Evolutionary conservation across 2,888 invertebrate genomes (phyloP), one percentile per base, ranked within the genome.

Genomic region (Alcis repandata): DNA sequence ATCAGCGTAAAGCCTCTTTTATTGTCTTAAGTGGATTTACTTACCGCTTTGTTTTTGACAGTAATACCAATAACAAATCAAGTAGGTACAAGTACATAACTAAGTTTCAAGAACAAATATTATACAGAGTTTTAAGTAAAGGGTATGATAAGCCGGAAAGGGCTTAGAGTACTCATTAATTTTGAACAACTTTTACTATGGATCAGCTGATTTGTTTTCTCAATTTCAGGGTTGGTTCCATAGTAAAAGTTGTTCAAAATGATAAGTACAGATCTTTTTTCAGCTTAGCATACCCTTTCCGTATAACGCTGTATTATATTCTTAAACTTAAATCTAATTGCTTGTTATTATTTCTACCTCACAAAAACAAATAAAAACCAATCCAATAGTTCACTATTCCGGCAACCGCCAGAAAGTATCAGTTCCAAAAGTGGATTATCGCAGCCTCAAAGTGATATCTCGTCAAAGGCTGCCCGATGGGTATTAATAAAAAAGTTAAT

Each of bases 401-500:
- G 43, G 56, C 36, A 11, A 59, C 46, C 36, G 62, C 61, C 59
- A 62, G 62, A 74, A 72, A 69, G 60, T 73, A 72, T 70, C 62
- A 77, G 78, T 78, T 81, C 43, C 68, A 58, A 79, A 80, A 82
- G 78, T 80, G 78, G 84, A 83, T 84, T 81, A 84, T 53, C 62
- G 61, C 60, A 54, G 20, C 36, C 27, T 51, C 61, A 64, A 66
- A 75, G 73, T 73, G 74, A 74, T 80, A 82, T 77, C 75, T 66
- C 79, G 77, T 79, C 79, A 83, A 80, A 82, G 82, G 77, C 75
- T 71, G 57, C 68, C 72, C 75, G 74, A 71, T 82, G 79, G 81
- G 70, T 87, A 89, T 88, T 88, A 89, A 89, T 89, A 89, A 89
- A 89, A 88, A 87, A 89, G 87, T 87, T 89, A 88, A 89, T 89